Base-by-base conservation (phyloP, 2,113 vertebrate species). In the Mobula birostris region DNA sequence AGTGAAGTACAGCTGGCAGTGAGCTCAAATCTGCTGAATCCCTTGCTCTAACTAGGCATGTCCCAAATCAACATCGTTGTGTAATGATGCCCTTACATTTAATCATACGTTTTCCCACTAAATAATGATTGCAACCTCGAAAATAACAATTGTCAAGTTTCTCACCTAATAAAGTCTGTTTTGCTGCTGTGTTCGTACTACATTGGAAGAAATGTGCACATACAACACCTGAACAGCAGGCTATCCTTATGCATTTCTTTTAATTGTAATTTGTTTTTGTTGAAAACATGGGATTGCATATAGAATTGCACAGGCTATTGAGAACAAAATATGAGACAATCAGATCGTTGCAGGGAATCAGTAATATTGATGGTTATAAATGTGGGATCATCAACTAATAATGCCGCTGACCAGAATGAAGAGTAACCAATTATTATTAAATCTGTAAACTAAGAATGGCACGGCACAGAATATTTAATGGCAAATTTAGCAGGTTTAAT, bases 61-160 rank as follows among this genome's bases (percentile, higher is more conserved):
- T 61, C 83, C 24, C 40, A 36, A 79, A 32, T n/a, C 77, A 61
- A 58, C 9, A 61, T 29, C 83, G 61, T 61, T 58, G 56, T 87
- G 56, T 56, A 87, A 87, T 79, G 32, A 79, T 36, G 56, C 40
- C 24, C 48, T 56, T 87, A 87, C 27, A 61, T 48, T 87, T 87
- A 61, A 24, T 61, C 56, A 87, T 58, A 87, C 21, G 48, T 24
- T 87, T 87, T 87, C 56, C n/a, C 83, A 87, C 83, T 58, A 87
- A 87, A 87, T 87, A 61, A 27, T 87, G 83, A 87, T 87, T 87
- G 83, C 83, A 87, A 61, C 83, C 56, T 87, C 83, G 24, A 61
- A 24, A 87, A 87, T 87, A 87, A 87, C 27, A 29, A 87, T 58
- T 82, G 79, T 82, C 79, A 82, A 82, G 79, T 4, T 82, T 87